These are phyloP conservation scores for Scaptomyza montana DNA, from an alignment of 1,140 invertebrate species.

Conservation along the genomic window DNA sequence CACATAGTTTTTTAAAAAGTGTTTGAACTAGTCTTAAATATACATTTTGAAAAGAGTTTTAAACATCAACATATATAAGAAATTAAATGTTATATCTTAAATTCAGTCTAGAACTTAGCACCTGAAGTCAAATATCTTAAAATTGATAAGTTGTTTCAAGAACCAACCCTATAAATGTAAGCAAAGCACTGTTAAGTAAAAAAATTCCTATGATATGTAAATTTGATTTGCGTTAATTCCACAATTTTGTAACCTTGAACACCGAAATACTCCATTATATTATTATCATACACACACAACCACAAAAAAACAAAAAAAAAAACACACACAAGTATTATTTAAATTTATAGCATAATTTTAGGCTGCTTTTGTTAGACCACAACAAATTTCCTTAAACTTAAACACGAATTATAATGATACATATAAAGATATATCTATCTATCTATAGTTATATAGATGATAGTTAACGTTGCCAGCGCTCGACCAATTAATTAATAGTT, in stretches of 20 bases:
- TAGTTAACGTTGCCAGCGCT: slow-evolving; percentile 68
- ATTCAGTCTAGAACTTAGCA: not conserved
- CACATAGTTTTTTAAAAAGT: too few relatives aligned
- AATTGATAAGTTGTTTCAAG: slow-evolving; percentile 24
- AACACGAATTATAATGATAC: slow-evolving; percentile 27
- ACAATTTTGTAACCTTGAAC: slow-evolving; percentile 54
- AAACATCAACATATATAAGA: too few relatives aligned
- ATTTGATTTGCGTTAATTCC: slow-evolving; percentile 70
- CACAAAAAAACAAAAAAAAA: not conserved
- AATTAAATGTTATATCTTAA: too few relatives aligned
- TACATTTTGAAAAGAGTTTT: too few relatives aligned
- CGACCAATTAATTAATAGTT: slow-evolving; percentile 81
- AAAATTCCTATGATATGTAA: slow-evolving; percentile 66
- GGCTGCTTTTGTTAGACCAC: slow-evolving; percentile 48
- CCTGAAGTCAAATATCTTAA: slow-evolving; percentile 1
- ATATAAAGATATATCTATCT: slow-evolving; percentile 19
- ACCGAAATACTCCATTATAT: slow-evolving; percentile 67
- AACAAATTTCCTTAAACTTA: slow-evolving; percentile 38
- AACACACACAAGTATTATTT: slow-evolving; percentile 76
- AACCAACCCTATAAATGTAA: slow-evolving; percentile 31
- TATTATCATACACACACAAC: slow-evolving; percentile 18
- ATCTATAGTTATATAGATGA: too few relatives aligned
- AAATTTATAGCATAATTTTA: slow-evolving; percentile 69
- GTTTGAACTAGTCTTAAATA: too few relatives aligned
- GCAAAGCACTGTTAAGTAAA: slow-evolving; percentile 38